These are phyloP conservation scores for Heliconius nattereri DNA, from an alignment of 1,140 invertebrate genomes.

Conservation along the genomic window DNA sequence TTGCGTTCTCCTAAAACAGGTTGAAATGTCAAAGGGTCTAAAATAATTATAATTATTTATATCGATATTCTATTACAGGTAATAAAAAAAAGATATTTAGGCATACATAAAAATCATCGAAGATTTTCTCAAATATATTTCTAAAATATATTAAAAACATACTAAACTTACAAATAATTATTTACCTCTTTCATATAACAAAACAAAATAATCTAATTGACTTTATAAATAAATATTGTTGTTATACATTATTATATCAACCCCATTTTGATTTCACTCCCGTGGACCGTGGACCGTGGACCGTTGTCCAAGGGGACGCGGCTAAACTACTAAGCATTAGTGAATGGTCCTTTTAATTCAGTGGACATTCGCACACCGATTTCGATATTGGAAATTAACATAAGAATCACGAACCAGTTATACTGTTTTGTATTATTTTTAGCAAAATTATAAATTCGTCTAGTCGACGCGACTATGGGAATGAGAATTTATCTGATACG, in stretches of 20 bases:
- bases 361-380: conserved; percentile 61
- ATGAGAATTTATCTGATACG: conserved; percentile 14
- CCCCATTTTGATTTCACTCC: background rate
- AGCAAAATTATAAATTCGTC: conserved; percentile 50
- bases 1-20: too few relatives aligned
- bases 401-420: conserved; percentile 63
- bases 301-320: conserved; percentile 40
- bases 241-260: background rate
- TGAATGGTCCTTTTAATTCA: conserved; percentile 64
- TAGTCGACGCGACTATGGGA: conserved; percentile 19
- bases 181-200: background rate
- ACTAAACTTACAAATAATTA: background rate
- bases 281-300: conserved; percentile 17
- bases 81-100: background rate
- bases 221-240: conserved; percentile 7
- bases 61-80: background rate
- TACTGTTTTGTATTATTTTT: conserved; percentile 51
- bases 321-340: conserved; percentile 62
- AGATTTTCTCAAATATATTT: too few relatives aligned
- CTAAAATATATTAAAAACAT: background rate
- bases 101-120: too few relatives aligned
- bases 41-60: background rate
- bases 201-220: background rate
- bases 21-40: background rate
- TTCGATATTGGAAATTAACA: conserved; percentile 62